Conservation (phyloP, 1,140 invertebrate species). For the Trachymyrmex septentrionalis region DNA sequence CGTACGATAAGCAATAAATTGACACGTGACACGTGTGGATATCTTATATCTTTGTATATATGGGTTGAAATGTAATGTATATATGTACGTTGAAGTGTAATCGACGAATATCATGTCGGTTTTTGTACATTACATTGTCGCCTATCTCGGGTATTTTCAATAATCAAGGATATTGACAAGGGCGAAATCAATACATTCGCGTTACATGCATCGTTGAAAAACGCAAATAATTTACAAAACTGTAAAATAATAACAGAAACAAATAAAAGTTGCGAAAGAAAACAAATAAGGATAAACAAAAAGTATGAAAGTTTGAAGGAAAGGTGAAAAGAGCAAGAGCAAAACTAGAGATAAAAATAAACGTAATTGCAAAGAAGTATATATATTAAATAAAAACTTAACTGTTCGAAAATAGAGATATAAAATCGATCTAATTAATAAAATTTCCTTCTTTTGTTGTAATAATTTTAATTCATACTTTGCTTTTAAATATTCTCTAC, state of each 20-base stretch:
- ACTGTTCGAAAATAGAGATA: neutral
- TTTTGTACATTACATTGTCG: neutral
- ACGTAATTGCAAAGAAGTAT: neutral
- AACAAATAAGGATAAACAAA: neutral
- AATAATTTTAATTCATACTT: neutral
- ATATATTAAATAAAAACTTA: neutral
- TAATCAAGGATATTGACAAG: neutral
- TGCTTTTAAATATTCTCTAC: neutral
- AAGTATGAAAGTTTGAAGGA: too few species aligned
- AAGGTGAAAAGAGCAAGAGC: neutral
- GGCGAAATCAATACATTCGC: neutral
- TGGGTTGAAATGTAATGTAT: conserved; percentile 3
- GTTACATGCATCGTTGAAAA: neutral
- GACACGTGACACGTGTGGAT: neutral
- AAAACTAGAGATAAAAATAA: too few species aligned
- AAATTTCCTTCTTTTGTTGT: neutral
- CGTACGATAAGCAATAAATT: neutral
- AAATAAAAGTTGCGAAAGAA: neutral
- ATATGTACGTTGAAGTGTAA: neutral
- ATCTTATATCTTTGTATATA: neutral
- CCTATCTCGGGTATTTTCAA: neutral
- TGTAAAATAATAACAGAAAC: neutral
- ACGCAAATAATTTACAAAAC: neutral
- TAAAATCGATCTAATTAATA: neutral
- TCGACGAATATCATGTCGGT: neutral